Percentiles rank a stretch among this genome's conserved stretches.
These are phyloP conservation scores for Silurus asotus DNA, from an alignment of 2,113 vertebrate genomes.

Conservation along the genomic window DNA sequence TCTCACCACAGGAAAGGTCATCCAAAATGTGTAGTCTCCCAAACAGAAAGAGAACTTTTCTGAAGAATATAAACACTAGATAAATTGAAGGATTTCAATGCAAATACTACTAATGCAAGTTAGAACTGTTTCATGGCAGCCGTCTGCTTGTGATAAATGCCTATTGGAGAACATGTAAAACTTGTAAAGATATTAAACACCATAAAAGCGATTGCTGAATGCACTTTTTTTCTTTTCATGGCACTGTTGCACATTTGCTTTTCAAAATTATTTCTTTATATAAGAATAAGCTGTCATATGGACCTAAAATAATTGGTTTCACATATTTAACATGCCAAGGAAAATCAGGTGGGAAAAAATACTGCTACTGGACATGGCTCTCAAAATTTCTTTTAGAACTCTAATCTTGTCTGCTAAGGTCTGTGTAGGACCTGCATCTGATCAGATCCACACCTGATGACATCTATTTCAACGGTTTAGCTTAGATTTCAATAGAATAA, in stretches of 20 bases:
- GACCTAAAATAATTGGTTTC: neutral
- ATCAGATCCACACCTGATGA: too few relatives aligned
- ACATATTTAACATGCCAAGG: neutral
- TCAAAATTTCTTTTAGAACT: neutral
- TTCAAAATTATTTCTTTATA: neutral
- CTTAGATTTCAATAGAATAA: too few relatives aligned
- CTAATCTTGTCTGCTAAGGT: too few relatives aligned
- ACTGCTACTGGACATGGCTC: neutral
- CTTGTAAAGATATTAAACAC: conserved; percentile 97
- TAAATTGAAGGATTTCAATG: conserved; percentile 50
- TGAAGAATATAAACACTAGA: conserved; percentile 44
- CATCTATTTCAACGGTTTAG: too few relatives aligned
- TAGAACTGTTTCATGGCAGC: conserved; percentile 67
- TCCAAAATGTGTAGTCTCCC: conserved; percentile 60
- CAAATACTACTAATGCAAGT: conserved; percentile 68
- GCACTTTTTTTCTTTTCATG: neutral
- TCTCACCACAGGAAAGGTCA: conserved; percentile 67
- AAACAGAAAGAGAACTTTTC: conserved; percentile 58
- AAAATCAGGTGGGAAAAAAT: neutral
- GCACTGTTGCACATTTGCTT: neutral
- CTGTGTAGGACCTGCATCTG: too few relatives aligned
- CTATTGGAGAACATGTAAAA: conserved; percentile 89
- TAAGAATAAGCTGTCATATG: neutral
- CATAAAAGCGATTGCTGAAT: conserved; percentile 18
- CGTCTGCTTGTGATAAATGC: conserved; percentile 86